These are phyloP conservation scores for Leptopilina drosophilae DNA, from an alignment of 2,888 invertebrate genomes.

Conservation along the genomic window DNA sequence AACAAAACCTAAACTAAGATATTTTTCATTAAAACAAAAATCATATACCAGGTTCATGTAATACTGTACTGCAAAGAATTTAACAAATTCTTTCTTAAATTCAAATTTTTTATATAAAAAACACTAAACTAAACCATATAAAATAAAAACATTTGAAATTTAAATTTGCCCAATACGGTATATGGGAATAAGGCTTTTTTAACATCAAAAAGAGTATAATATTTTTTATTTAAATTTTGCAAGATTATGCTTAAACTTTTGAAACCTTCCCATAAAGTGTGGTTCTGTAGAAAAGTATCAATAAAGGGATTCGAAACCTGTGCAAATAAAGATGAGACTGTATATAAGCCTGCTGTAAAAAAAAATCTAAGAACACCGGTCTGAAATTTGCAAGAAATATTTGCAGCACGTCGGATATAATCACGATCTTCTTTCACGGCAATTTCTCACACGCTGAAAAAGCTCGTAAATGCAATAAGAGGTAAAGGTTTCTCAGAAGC, in stretches of 20 bases:
- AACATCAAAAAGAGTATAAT: background rate
- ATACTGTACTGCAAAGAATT: no score
- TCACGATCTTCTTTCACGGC: conserved; percentile 38
- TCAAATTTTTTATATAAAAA: no score
- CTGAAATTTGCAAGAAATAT: conserved; percentile 37
- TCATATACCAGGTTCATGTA: no score
- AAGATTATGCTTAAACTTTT: background rate
- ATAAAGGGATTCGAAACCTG: conserved; percentile 36
- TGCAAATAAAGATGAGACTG: conserved; percentile 36
- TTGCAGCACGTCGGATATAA: conserved; percentile 33
- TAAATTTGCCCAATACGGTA: background rate
- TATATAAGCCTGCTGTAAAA: conserved; percentile 17
- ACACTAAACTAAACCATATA: no score
- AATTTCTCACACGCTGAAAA: conserved; percentile 39
- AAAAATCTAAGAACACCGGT: conserved; percentile 16
- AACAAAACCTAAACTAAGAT: no score
- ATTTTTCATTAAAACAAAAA: no score
- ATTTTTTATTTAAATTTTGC: background rate
- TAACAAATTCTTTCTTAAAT: no score
- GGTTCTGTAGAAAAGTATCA: conserved; percentile 47
- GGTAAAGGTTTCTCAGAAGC: conserved; percentile 32
- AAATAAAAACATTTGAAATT: no score
- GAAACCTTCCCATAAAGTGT: conserved; percentile 40
- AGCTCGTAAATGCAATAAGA: conserved; percentile 37
- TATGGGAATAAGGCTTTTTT: background rate